Evolutionary conservation across 2,888 invertebrate genomes (phyloP).

Genomic region (Parelbella ahira): DNA sequence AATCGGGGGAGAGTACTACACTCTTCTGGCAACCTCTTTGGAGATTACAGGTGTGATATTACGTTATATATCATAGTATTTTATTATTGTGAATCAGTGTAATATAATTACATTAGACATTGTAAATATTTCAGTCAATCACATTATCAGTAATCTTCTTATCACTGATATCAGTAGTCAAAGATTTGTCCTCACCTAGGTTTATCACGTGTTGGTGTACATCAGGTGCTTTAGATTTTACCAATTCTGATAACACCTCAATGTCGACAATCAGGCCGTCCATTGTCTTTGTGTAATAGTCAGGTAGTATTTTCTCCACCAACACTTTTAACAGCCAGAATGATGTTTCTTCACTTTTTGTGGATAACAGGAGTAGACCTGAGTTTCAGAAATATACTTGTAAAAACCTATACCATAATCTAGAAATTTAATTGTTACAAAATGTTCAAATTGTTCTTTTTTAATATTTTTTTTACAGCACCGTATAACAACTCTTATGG

Average conservation of each 20-base stretch:
- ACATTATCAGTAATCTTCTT: slow-evolving; percentile 4
- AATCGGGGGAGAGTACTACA: too few relatives aligned
- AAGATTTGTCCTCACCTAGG: slow-evolving; percentile 73
- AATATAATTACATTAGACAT: background rate
- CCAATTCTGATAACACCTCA: slow-evolving; percentile 92
- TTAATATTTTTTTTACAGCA: too few relatives aligned
- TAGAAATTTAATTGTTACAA: too few relatives aligned
- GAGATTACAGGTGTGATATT: too few relatives aligned
- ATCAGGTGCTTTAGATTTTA: slow-evolving; percentile 89
- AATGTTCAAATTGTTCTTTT: too few relatives aligned
- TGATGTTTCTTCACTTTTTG: slow-evolving; percentile 93
- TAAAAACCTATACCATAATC: too few relatives aligned
- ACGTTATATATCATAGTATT: too few relatives aligned
- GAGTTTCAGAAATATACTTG: too few relatives aligned
- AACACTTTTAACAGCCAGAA: slow-evolving; percentile 96
- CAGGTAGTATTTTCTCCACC: slow-evolving; percentile 91
- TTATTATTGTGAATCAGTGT: too few relatives aligned
- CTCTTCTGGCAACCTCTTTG: too few relatives aligned
- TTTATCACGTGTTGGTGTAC: slow-evolving; percentile 89
- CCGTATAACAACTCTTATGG: too few relatives aligned
- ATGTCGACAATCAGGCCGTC: slow-evolving; percentile 93
- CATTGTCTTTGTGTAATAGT: slow-evolving; percentile 95
- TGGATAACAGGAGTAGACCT: slow-evolving; percentile 90
- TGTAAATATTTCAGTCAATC: background rate
- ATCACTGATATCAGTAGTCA: slow-evolving; percentile 14